Percentiles rank a stretch among this genome's conserved stretches.
phyloP scores from a whole-genome alignment of 2,797 vertebrate species.

The Danio tinwini region DNA sequence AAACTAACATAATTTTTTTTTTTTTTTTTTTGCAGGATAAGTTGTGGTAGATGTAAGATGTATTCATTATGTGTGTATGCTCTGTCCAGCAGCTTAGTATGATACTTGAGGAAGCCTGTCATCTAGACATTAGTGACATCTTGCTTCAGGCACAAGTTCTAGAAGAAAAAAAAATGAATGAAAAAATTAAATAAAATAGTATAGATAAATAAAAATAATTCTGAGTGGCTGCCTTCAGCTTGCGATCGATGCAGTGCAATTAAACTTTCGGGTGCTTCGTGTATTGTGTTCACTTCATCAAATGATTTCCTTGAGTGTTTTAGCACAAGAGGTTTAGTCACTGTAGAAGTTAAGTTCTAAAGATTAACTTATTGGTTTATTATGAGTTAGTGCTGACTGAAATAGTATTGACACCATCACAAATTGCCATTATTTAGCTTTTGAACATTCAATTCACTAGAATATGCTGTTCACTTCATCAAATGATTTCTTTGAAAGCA shows the following conservation, averaged over 20 bases:
- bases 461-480: not conserved
- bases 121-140: not conserved
- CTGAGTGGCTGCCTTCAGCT: not conserved
- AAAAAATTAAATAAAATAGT: too few species aligned
- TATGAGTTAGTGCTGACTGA: too few species aligned
- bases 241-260: not conserved
- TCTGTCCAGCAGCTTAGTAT: slow-evolving; percentile 17
- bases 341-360: too few species aligned
- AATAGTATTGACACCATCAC: not conserved
- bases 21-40: not conserved
- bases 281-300: too few species aligned
- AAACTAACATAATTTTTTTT: too few species aligned
- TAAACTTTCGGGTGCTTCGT: not conserved
- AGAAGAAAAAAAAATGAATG: slow-evolving; percentile 4
- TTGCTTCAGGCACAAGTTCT: slow-evolving; percentile 21
- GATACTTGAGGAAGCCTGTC: not conserved
- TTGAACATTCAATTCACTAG: not conserved
- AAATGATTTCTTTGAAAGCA: not conserved
- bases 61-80: slow-evolving; percentile 25
- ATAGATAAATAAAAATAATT: not conserved
- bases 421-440: not conserved
- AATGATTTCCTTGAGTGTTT: too few species aligned
- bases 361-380: too few species aligned
- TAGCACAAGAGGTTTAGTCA: too few species aligned
- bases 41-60: slow-evolving; percentile 15